Evolutionary conservation across 2,888 invertebrate species (phyloP).

Genomic region (Netelia melanura): DNA sequence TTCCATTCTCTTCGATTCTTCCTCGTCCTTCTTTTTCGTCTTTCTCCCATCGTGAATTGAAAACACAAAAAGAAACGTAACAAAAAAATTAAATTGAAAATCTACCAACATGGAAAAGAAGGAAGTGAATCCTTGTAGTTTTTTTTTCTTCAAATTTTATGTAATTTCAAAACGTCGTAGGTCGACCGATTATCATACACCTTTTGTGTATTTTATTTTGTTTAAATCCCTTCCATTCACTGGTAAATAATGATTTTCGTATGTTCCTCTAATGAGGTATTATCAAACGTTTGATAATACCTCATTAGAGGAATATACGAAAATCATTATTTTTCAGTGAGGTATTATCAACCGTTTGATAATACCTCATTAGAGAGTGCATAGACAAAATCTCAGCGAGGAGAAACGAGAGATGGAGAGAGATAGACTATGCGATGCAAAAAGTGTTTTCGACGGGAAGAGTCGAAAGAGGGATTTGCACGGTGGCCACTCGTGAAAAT

Average conservation of each 20-base stretch:
- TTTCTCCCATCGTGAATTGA: neutral
- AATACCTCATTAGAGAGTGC: too few species aligned
- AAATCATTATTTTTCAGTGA: too few species aligned
- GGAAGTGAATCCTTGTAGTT: too few species aligned
- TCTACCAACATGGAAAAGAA: too few species aligned
- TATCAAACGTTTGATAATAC: too few species aligned
- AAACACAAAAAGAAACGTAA: neutral
- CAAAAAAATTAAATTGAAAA: neutral
- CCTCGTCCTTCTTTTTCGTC: neutral
- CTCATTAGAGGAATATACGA: too few species aligned
- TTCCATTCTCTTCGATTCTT: neutral
- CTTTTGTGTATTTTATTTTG: too few species aligned
- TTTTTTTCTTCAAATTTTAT: too few species aligned
- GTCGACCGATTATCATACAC: too few species aligned
- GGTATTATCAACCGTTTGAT: too few species aligned
- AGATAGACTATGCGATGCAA: neutral
- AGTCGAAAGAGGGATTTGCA: conserved; percentile 23
- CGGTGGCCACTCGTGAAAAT: conserved; percentile 43
- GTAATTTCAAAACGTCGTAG: too few species aligned
- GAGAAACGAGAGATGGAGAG: neutral
- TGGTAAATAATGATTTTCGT: neutral
- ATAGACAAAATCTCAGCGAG: neutral
- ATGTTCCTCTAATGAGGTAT: neutral
- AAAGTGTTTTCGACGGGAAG: conserved; percentile 27
- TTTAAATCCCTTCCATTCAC: too few species aligned